These are phyloP conservation scores for Pipistrellus kuhlii DNA, from an alignment of 2,797 vertebrate species.

Conservation along the genomic window DNA sequence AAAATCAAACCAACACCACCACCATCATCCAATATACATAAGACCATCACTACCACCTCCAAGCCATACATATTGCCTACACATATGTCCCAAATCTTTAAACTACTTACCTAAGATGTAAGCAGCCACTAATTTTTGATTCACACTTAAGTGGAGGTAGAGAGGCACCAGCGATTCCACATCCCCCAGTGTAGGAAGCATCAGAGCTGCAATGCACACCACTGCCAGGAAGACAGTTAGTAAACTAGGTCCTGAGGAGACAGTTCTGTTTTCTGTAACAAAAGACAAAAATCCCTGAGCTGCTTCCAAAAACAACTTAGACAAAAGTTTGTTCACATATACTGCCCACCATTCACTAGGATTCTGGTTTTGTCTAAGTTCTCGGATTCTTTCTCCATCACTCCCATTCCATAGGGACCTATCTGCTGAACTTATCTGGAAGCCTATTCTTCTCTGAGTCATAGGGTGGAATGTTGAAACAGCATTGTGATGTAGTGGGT, in stretches of 20 bases:
- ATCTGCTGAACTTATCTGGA: neutral
- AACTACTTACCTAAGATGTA: slow-evolving; percentile 96
- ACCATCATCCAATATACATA: neutral
- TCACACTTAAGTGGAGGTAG: slow-evolving; percentile 99
- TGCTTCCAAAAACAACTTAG: slow-evolving; percentile 39
- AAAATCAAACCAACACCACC: neutral
- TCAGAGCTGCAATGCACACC: slow-evolving; percentile 96
- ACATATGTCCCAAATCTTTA: neutral
- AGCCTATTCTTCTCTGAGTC: neutral
- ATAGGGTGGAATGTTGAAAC: neutral
- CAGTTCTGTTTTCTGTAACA: slow-evolving; percentile 92
- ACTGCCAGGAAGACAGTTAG: slow-evolving; percentile 97
- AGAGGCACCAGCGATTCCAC: slow-evolving; percentile 98
- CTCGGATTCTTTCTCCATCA: neutral
- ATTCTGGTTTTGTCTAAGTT: slow-evolving; percentile 13
- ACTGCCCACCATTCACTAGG: neutral
- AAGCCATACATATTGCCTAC: neutral
- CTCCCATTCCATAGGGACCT: neutral
- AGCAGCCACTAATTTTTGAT: slow-evolving; percentile 99
- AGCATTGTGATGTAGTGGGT: neutral
- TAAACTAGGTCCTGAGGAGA: slow-evolving; percentile 96
- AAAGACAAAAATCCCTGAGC: slow-evolving; percentile 61
- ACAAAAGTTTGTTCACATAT: neutral
- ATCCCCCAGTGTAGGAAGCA: slow-evolving; percentile 98
- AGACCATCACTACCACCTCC: neutral